Evolutionary conservation across 1,140 invertebrate species (phyloP).

Genomic region (Atta colombica): DNA sequence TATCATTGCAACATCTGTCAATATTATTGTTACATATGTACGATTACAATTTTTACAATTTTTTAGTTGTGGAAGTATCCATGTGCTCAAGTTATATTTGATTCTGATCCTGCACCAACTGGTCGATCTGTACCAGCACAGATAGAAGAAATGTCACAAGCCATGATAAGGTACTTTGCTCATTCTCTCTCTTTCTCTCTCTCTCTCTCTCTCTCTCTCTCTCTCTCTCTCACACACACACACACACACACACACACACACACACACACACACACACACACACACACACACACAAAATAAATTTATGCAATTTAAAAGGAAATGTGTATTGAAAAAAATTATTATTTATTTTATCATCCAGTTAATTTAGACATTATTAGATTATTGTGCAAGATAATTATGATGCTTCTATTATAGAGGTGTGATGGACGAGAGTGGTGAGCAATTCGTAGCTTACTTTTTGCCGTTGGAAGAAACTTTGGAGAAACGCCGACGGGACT

Average conservation of each 20-base stretch:
- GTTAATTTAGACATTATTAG: not conserved
- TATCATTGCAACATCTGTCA: conserved; percentile 75
- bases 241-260: no score
- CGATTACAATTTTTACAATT: conserved; percentile 64
- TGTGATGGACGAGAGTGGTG: conserved; percentile 99
- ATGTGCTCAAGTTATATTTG: conserved; percentile 99
- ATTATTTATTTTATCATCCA: not conserved
- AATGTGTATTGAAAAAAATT: not conserved
- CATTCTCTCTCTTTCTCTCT: no score
- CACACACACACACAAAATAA: not conserved
- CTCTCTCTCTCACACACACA: no score
- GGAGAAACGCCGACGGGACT: conserved; percentile 94
- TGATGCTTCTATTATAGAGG: conserved; percentile 88
- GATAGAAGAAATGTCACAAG: conserved; percentile 99
- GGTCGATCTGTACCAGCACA: conserved; percentile 94
- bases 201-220: no score
- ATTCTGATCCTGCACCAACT: conserved; percentile 96
- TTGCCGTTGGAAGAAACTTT: conserved; percentile 97
- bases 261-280: no score
- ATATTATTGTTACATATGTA: not conserved
- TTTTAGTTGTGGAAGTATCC: conserved; percentile 97
- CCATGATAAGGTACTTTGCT: conserved; percentile 94
- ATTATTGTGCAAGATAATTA: conserved; percentile 31
- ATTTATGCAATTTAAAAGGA: conserved; percentile 22
- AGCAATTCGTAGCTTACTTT: conserved; percentile 99